Evolutionary conservation across 2,888 invertebrate genomes (phyloP).

Genomic region (Napeogenes inachia): DNA sequence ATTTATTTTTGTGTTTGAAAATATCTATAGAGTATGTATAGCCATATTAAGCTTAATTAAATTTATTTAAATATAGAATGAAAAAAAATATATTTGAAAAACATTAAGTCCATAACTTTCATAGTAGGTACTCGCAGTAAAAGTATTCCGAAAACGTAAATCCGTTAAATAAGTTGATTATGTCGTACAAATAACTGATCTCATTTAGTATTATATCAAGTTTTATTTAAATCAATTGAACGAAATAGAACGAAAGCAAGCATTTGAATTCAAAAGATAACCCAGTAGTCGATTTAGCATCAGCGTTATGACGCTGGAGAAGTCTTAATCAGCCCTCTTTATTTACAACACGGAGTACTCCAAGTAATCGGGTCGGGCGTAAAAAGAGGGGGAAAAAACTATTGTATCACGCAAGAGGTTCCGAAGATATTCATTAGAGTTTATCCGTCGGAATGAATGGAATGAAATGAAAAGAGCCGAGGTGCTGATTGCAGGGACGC

Average conservation of each 20-base stretch:
- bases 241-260: slow-evolving; percentile 13
- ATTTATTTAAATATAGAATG: too few species aligned
- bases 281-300: slow-evolving; percentile 19
- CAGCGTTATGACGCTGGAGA: slow-evolving; percentile 28
- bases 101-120: too few species aligned
- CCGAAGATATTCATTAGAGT: slow-evolving; percentile 57
- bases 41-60: too few species aligned
- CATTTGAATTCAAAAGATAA: slow-evolving; percentile 19
- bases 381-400: slow-evolving; percentile 39
- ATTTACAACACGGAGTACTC: slow-evolving; percentile 36
- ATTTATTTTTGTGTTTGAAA: too few species aligned
- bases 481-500: slow-evolving; percentile 44
- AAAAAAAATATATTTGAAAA: too few species aligned
- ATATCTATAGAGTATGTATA: too few species aligned
- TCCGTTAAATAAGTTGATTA: not conserved
- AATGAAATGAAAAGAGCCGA: slow-evolving; percentile 49
- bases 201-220: not conserved
- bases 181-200: not conserved
- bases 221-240: slow-evolving; percentile 8
- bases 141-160: not conserved
- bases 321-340: slow-evolving; percentile 37
- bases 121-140: too few species aligned
- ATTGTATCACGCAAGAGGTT: slow-evolving; percentile 37
- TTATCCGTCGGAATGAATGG: slow-evolving; percentile 52
- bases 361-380: slow-evolving; percentile 38